phyloP scores from a whole-genome alignment of 2,113 vertebrate species.

The Thinocorus orbignyianus region DNA sequence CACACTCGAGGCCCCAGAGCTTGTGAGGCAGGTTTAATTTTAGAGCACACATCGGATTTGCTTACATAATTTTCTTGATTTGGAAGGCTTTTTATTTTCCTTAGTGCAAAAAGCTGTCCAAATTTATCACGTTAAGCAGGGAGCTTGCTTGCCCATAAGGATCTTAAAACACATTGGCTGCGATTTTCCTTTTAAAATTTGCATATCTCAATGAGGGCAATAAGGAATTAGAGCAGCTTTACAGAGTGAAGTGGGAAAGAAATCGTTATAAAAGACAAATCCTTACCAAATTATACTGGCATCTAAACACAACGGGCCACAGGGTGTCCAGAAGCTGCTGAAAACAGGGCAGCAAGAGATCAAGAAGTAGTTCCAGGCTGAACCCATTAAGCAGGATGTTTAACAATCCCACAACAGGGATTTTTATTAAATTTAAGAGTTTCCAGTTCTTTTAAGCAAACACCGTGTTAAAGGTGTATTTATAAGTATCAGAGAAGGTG shows the following conservation, averaged over 20 bases:
- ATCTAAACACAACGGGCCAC: neutral
- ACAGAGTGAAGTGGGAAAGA: constrained; percentile 2
- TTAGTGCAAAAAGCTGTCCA: constrained; percentile 46
- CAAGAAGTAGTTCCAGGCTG: neutral
- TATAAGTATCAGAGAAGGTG: fast-evolving
- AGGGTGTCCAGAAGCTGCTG: neutral
- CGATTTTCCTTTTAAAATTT: neutral
- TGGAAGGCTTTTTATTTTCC: constrained; percentile 49
- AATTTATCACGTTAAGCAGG: constrained; percentile 45
- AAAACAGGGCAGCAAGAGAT: constrained; percentile 43
- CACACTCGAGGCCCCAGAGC: neutral
- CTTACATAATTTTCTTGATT: constrained; percentile 64
- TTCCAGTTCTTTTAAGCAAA: neutral
- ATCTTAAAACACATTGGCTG: constrained; percentile 29
- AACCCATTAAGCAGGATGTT: constrained; percentile 9
- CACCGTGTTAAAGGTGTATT: neutral
- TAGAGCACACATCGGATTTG: constrained; percentile 55
- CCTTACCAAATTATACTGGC: constrained; percentile 3
- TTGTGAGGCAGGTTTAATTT: constrained; percentile 22
- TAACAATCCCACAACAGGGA: neutral
- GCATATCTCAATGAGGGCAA: constrained; percentile 48
- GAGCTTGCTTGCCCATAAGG: constrained; percentile 20
- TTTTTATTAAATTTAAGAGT: neutral
- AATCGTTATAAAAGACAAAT: constrained; percentile 52
- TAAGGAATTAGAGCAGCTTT: constrained; percentile 58